Evolutionary conservation across 2,888 invertebrate genomes (phyloP).

Genomic region (Ellobium chinense): DNA sequence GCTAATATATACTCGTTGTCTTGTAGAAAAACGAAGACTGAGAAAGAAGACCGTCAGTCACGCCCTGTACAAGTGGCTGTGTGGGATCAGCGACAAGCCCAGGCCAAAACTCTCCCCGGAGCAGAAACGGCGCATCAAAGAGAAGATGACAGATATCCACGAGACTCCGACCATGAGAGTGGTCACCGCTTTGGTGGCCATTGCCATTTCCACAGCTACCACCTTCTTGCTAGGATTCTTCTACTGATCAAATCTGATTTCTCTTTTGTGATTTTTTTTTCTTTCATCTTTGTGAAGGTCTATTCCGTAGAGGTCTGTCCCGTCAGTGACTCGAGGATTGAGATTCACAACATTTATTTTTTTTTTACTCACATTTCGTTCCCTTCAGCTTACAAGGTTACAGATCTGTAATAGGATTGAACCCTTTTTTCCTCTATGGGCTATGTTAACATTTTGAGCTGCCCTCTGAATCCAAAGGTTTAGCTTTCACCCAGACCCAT

Average conservation of each 20-base stretch:
- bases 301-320: too few species aligned
- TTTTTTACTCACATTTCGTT: too few species aligned
- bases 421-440: too few species aligned
- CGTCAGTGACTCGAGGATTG: too few species aligned
- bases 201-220: slow-evolving; percentile 58
- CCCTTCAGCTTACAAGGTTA: too few species aligned
- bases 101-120: slow-evolving; percentile 55
- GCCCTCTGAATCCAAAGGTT: too few species aligned
- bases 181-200: slow-evolving; percentile 61
- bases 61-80: slow-evolving; percentile 58
- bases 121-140: slow-evolving; percentile 55
- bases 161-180: slow-evolving; percentile 59
- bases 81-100: slow-evolving; percentile 59
- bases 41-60: not conserved
- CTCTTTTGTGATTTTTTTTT: not conserved
- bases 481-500: too few species aligned
- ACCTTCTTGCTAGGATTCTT: slow-evolving; percentile 73
- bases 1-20: too few species aligned
- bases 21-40: not conserved
- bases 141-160: slow-evolving; percentile 66
- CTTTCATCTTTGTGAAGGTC: too few species aligned
- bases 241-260: slow-evolving; percentile 24
- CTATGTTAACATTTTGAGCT: too few species aligned
- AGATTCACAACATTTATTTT: too few species aligned
- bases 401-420: too few species aligned